phyloP scores from a whole-genome alignment of 1,140 invertebrate genomes.

The Akabosia matsudoensis region DNA sequence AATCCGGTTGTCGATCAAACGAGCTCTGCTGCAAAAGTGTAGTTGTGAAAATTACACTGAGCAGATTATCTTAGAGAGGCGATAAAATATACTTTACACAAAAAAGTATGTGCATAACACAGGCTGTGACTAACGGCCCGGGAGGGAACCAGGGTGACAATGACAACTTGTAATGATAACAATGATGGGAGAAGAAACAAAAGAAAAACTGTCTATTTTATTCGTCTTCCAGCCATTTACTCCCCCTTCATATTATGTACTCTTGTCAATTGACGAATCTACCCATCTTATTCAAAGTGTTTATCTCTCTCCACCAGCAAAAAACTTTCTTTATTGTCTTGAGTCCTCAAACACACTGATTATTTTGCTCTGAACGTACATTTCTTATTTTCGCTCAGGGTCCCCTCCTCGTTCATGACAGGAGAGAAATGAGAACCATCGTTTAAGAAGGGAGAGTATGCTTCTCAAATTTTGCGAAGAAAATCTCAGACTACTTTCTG shows the following conservation, averaged over 20 bases:
- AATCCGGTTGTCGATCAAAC: too few relatives aligned
- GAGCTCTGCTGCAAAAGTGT: too few relatives aligned
- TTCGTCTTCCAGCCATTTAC: too few relatives aligned
- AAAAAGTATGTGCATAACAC: too few relatives aligned
- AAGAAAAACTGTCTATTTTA: too few relatives aligned
- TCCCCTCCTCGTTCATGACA: slow-evolving; percentile 14
- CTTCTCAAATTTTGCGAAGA: too few relatives aligned
- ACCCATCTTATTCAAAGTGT: slow-evolving; percentile 8
- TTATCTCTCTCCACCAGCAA: neutral
- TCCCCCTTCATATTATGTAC: neutral
- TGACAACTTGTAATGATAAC: neutral
- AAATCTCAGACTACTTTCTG: too few relatives aligned
- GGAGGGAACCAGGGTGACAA: neutral
- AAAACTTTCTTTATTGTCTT: neutral
- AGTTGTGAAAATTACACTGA: too few relatives aligned
- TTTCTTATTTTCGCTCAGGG: neutral
- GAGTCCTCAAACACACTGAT: neutral
- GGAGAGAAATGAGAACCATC: slow-evolving; percentile 5
- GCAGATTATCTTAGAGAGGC: too few relatives aligned
- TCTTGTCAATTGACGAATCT: slow-evolving; percentile 5
- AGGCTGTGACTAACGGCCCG: neutral
- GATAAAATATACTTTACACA: too few relatives aligned
- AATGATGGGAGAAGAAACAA: neutral
- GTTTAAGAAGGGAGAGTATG: too few relatives aligned
- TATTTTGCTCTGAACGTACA: neutral